phyloP scores from a whole-genome alignment of 2,888 invertebrate genomes.

The Atrina japonica region DNA sequence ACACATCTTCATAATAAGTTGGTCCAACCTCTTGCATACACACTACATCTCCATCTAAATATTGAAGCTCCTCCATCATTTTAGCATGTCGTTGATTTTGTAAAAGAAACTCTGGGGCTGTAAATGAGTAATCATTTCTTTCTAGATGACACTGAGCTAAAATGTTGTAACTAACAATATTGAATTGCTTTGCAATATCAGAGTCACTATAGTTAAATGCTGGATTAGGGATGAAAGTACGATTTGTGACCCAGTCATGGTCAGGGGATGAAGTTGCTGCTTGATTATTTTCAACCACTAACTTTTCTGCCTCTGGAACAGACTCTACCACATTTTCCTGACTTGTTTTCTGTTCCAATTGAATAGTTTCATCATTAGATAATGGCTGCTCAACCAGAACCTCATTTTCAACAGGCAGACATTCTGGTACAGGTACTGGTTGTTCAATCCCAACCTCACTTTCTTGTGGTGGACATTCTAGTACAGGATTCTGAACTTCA shows the following conservation, averaged over 20 bases:
- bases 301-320: not conserved
- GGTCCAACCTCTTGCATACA: slow-evolving; percentile 78
- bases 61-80: slow-evolving; percentile 73
- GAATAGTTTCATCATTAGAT: not conserved
- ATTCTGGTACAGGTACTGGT: not conserved
- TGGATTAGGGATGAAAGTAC: slow-evolving; percentile 66
- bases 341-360: not conserved
- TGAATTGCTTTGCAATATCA: slow-evolving; percentile 67
- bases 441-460: not conserved
- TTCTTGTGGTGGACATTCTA: not conserved
- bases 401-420: not conserved
- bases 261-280: slow-evolving; percentile 14
- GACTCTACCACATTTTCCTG: slow-evolving; percentile 6
- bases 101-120: slow-evolving; percentile 62
- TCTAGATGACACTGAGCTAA: slow-evolving; percentile 77
- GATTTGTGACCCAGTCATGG: slow-evolving; percentile 58
- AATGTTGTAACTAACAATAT: slow-evolving; percentile 78
- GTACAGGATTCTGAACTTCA: not conserved
- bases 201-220: slow-evolving; percentile 42
- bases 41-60: slow-evolving; percentile 76
- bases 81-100: slow-evolving; percentile 69
- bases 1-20: slow-evolving; percentile 20
- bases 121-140: slow-evolving; percentile 69
- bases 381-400: not conserved
- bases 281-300: slow-evolving; percentile 19